A percentile compares a stretch with the other conserved stretches of the same genome.
phyloP scores from a whole-genome alignment of 2,797 vertebrate genomes.

The Sphenodon punctatus region DNA sequence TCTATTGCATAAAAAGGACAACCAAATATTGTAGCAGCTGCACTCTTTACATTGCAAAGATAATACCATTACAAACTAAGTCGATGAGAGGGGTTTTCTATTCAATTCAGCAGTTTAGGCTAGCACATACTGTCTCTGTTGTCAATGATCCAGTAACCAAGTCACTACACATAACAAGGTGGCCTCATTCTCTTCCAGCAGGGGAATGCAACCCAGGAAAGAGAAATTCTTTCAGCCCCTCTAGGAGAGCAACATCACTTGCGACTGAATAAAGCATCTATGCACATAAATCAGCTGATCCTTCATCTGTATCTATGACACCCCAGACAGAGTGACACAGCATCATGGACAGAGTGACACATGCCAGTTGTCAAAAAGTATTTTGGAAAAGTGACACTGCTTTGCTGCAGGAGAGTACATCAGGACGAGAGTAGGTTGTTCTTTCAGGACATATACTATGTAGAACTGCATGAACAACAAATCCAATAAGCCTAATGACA shows the following conservation, averaged over 20 bases:
- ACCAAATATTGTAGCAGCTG: background rate
- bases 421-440: background rate
- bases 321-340: background rate
- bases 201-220: background rate
- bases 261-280: fast-evolving
- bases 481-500: background rate
- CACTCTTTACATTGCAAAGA: fast-evolving
- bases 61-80: fast-evolving
- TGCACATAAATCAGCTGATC: background rate
- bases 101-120: too few species aligned
- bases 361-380: background rate
- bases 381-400: background rate
- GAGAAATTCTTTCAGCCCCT: too few species aligned
- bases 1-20: too few species aligned
- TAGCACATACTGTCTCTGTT: background rate
- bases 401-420: background rate
- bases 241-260: background rate
- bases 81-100: background rate
- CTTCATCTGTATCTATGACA: fast-evolving
- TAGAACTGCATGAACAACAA: background rate
- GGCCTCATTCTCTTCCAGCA: background rate
- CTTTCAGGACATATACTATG: background rate
- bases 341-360: background rate
- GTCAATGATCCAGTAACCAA: background rate
- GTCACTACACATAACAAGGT: background rate